Evolutionary conservation across 1,140 invertebrate genomes (phyloP), one percentile per base, ranked within the genome.

Genomic region (Aphaenogaster ashmeadi): DNA sequence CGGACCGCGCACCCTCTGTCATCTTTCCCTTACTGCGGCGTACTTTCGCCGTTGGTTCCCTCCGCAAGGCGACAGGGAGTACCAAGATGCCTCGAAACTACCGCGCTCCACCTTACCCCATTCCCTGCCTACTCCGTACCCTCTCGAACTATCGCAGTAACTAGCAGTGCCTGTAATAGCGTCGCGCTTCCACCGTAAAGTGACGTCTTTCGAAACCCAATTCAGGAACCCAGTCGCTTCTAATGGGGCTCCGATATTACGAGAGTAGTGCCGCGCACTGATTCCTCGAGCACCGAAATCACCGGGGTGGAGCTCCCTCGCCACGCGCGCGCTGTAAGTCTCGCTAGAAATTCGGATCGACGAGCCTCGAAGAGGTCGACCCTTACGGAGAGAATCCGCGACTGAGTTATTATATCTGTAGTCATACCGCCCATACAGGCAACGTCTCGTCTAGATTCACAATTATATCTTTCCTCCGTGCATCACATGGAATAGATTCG

Each of bases 141-240:
- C 75, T 88, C 88, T 87, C 58, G 64, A 92, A 92, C 88, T 92
- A 93, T 90, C 90, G 87, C 88, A 91, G 88, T 94, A 94, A 94
- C 93, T 94, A 93, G 90, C 92, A 91, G 92, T 93, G 92, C 92
- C 92, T 94, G 91, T 93, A 93, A 93, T 93, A 91, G 91, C 89
- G 90, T 90, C 89, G 91, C 89, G 89, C 88, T 93, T 87, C 90
- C 92, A 93, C 87, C 92, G 91, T 90, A 93, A 94, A 94, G 93
- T 91, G 93, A 93, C 92, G 93, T 93, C 91, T 92, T 92, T 92
- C 88, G 91, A 93, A 94, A 94, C 89, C 87, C 93, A 90, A 89
- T 91, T 92, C 87, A 88, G 90, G 78, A 88, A 79, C 90, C 85
- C 66, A 91, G 90, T 91, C 87, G 90, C 88, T 86, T 91, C 90